Conservation (phyloP, 2,797 vertebrate species). For the Tapirus indicus region DNA sequence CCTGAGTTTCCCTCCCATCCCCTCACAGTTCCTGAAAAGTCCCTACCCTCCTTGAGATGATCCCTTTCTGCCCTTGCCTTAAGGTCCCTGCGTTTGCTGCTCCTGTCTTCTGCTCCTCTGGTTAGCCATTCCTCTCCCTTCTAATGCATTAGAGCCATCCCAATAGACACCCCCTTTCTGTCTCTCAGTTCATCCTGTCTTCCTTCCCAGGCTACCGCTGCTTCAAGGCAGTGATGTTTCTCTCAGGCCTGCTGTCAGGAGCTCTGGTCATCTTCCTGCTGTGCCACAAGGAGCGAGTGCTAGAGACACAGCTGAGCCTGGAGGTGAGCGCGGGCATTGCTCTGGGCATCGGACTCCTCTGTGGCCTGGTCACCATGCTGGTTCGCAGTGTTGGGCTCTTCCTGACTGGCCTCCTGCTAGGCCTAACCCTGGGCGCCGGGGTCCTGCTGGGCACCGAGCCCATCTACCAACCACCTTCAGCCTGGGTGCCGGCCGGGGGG, state of each 20-base stretch:
- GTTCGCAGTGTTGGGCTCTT: conserved; percentile 95
- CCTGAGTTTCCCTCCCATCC: background rate
- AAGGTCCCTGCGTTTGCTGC: background rate
- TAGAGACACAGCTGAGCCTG: conserved; percentile 94
- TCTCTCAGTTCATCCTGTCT: conserved; percentile 54
- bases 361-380: conserved; percentile 95
- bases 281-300: conserved; percentile 94
- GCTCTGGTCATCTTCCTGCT: conserved; percentile 94
- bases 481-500: conserved; percentile 93
- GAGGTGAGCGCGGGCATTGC: conserved; percentile 94
- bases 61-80: background rate
- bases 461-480: conserved; percentile 90
- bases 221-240: conserved; percentile 96
- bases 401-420: conserved; percentile 94
- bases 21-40: background rate
- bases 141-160: background rate
- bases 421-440: conserved; percentile 91
- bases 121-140: background rate
- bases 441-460: conserved; percentile 90
- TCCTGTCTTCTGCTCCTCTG: conserved; percentile 6
- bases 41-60: background rate
- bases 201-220: conserved; percentile 92
- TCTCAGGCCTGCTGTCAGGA: conserved; percentile 94
- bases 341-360: conserved; percentile 94
- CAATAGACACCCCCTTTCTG: background rate